These are phyloP conservation scores for Callyntrura sp. DNA, from an alignment of 2,888 invertebrate species.

Conservation along the genomic window DNA sequence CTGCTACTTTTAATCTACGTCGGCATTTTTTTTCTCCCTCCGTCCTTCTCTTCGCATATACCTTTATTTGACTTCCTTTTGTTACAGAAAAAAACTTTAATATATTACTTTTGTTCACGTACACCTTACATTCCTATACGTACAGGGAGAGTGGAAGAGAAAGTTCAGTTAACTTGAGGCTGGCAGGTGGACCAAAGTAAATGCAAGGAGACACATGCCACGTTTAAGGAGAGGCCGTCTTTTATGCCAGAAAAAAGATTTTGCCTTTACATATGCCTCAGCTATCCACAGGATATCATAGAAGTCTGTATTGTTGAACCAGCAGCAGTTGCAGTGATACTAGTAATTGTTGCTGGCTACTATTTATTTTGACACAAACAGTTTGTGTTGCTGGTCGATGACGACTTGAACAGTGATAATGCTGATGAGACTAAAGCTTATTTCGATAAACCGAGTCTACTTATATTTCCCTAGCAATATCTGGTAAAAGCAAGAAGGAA, in stretches of 20 bases:
- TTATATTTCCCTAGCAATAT: background rate
- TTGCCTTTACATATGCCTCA: background rate
- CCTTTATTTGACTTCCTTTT: slow-evolving; percentile 25
- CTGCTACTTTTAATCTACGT: slow-evolving; percentile 64
- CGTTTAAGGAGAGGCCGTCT: background rate
- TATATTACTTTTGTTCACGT: slow-evolving; percentile 46
- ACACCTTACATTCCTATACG: background rate
- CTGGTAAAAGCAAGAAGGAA: background rate
- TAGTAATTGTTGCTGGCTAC: background rate
- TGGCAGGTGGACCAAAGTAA: slow-evolving; percentile 73
- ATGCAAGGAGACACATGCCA: slow-evolving; percentile 59
- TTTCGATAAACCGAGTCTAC: slow-evolving; percentile 21
- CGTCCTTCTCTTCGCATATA: background rate
- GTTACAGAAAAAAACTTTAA: slow-evolving; percentile 11
- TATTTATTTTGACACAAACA: slow-evolving; percentile 28
- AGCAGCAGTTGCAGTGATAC: background rate
- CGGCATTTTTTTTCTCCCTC: slow-evolving; percentile 58
- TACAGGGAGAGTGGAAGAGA: background rate
- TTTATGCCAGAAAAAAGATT: background rate
- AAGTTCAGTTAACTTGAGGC: slow-evolving; percentile 33
- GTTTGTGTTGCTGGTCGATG: slow-evolving; percentile 8
- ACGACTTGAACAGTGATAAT: slow-evolving; percentile 39
- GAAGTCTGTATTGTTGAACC: background rate
- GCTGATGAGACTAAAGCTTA: slow-evolving; percentile 24
- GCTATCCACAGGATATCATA: background rate